Base-by-base conservation (phyloP, 1,140 invertebrate genomes). In the Caenorhabditis briggsae region DNA sequence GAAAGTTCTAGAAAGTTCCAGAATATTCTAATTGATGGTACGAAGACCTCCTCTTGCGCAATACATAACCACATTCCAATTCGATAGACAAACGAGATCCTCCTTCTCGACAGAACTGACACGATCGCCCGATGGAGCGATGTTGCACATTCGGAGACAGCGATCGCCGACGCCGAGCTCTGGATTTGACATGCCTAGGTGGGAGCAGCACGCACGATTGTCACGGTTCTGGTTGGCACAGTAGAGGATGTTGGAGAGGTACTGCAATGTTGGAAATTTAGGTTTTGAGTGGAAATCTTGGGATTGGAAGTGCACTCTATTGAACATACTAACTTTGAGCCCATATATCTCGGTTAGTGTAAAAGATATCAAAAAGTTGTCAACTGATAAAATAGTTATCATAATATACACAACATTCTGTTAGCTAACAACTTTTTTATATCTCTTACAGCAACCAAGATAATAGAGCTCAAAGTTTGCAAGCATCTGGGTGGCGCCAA, bases 31-130 rank as follows among this genome's bases (percentile, higher is more conserved):
- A 53, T 90, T 89, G 88, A 90, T 90, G 84, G 89, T 89, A 33
- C 90, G 90, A 58, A 91, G 84, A 46, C 90, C 90, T 50, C 90
- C 70, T 41, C 90, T 48, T 8, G 90, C 90, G 82, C 90, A 91
- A 82, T 91, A 91, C 90, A 91, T 91, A 59, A 91, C 87, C 23
- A 91, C 90, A 56, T 91, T 91, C 90, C 90, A 91, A 56, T 91
- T 91, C 55, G 86, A 88, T 9, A 91, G 87, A 48, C 90, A 91
- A 16, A 91, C 90, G 7, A 91, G 74, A 65, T 91, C 90, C 55
- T 88, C 84, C 74, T 91, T 90, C 23, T 90, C 88, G 5, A 91
- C 83, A 14, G 89, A 86, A 20, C 88, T 89, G 50, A 91, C 74
- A 46, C 84, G 84, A 46, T 86, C 88, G 7, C 87, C 88, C 18